A percentile compares a stretch with the other conserved stretches of the same genome.
These are phyloP conservation scores for Amphipyra berbera DNA, from an alignment of 2,888 invertebrate species.

Conservation along the genomic window DNA sequence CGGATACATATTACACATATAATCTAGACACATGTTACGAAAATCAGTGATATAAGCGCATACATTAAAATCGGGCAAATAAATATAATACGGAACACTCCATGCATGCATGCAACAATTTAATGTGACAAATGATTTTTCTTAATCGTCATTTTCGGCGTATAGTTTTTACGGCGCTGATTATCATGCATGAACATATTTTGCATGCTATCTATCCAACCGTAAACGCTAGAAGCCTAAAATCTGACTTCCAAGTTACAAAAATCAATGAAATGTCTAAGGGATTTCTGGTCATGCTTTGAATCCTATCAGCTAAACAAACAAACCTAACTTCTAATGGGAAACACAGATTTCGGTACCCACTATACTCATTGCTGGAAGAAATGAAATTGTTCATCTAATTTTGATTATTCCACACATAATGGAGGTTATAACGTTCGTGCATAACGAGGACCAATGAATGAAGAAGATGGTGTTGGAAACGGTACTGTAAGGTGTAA, in stretches of 20 bases:
- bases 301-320: slow-evolving; percentile 65
- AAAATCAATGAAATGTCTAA: slow-evolving; percentile 51
- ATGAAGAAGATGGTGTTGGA: slow-evolving; percentile 60
- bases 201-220: slow-evolving; percentile 31
- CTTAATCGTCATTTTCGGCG: slow-evolving; percentile 23
- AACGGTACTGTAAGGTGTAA: slow-evolving; percentile 50
- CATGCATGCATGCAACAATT: slow-evolving; percentile 56
- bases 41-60: slow-evolving; percentile 54
- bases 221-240: slow-evolving; percentile 42
- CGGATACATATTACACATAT: slow-evolving; percentile 20
- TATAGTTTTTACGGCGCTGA: slow-evolving; percentile 33
- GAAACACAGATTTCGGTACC: slow-evolving; percentile 76
- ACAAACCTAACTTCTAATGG: slow-evolving; percentile 78
- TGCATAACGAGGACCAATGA: slow-evolving; percentile 71
- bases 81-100: slow-evolving; percentile 43
- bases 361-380: slow-evolving; percentile 83
- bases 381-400: slow-evolving; percentile 58
- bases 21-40: slow-evolving; percentile 44
- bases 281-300: slow-evolving; percentile 73
- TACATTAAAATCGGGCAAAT: slow-evolving; percentile 47
- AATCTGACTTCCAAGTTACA: slow-evolving; percentile 40
- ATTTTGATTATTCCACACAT: slow-evolving; percentile 63
- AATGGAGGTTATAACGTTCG: slow-evolving; percentile 71
- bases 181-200: slow-evolving; percentile 16
- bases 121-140: slow-evolving; percentile 4